Percentiles rank a stretch among this genome's conserved stretches.
These are phyloP conservation scores for Junonia oenone DNA, from an alignment of 2,888 invertebrate genomes.

Conservation along the genomic window DNA sequence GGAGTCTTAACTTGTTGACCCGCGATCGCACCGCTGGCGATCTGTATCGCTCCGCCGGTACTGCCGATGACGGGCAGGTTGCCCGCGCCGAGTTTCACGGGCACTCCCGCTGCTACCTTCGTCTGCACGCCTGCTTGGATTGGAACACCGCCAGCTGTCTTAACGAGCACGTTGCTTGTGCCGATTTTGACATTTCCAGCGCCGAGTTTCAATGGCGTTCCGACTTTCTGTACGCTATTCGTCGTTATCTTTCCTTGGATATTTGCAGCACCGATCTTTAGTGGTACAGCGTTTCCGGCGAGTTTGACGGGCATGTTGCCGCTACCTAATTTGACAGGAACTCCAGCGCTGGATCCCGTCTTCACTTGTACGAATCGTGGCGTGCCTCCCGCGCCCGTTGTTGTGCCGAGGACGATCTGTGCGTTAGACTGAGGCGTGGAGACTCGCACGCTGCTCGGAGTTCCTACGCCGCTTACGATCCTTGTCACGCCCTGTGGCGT, in stretches of 20 bases:
- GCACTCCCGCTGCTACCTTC: slow-evolving; percentile 56
- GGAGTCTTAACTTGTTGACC: slow-evolving; percentile 66
- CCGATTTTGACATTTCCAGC: slow-evolving; percentile 70
- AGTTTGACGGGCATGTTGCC: slow-evolving; percentile 64
- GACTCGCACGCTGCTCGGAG: slow-evolving; percentile 57
- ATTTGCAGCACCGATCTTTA: slow-evolving; percentile 64
- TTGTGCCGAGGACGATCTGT: slow-evolving; percentile 58
- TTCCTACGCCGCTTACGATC: slow-evolving; percentile 62
- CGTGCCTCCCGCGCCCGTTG: slow-evolving; percentile 48
- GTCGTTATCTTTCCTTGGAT: slow-evolving; percentile 61
- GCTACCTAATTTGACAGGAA: slow-evolving; percentile 61
- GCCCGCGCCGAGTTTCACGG: slow-evolving; percentile 63
- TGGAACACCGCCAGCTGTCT: slow-evolving; percentile 62
- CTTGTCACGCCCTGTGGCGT: slow-evolving; percentile 67
- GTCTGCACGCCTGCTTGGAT: slow-evolving; percentile 58
- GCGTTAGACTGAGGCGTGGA: slow-evolving; percentile 61
- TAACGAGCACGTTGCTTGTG: slow-evolving; percentile 67
- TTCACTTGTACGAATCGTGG: slow-evolving; percentile 70
- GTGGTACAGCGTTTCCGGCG: slow-evolving; percentile 55
- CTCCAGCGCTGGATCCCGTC: slow-evolving; percentile 49
- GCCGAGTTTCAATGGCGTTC: slow-evolving; percentile 63
- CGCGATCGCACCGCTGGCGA: slow-evolving; percentile 49
- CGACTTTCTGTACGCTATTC: slow-evolving; percentile 59
- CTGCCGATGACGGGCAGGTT: slow-evolving; percentile 60
- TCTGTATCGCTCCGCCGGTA: slow-evolving; percentile 58